phyloP scores from a whole-genome alignment of 2,113 vertebrate species.

The Noturus placidus region DNA sequence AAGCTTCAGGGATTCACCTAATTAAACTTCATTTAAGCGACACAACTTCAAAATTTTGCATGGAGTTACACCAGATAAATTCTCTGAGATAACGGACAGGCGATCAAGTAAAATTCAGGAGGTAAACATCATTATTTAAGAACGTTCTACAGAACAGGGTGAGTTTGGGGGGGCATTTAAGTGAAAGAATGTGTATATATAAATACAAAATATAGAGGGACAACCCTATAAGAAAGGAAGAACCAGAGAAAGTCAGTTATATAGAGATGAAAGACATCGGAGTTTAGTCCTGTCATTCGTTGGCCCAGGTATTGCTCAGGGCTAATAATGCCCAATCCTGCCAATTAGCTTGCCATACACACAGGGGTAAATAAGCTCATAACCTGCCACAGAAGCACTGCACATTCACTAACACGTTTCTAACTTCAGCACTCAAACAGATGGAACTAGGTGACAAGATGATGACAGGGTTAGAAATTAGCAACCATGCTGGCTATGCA shows the following conservation, averaged over 20 bases:
- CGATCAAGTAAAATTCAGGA: conserved; percentile 4
- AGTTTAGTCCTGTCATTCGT: conserved; percentile 58
- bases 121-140: conserved; percentile 36
- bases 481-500: background rate
- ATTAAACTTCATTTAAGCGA: background rate
- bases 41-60: background rate
- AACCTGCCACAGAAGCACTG: conserved; percentile 27
- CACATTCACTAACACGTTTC: background rate
- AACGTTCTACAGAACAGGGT: background rate
- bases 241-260: conserved; percentile 33
- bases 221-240: background rate
- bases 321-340: conserved; percentile 50
- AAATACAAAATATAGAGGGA: background rate
- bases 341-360: conserved; percentile 67
- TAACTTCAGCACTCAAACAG: conserved; percentile 18
- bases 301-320: conserved; percentile 43
- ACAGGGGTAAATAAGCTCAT: conserved; percentile 24
- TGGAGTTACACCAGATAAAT: background rate
- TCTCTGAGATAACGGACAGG: background rate
- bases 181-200: background rate
- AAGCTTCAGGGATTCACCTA: background rate
- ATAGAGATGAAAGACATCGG: conserved; percentile 40
- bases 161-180: background rate
- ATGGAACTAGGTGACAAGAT: conserved; percentile 30
- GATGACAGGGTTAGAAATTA: conserved; percentile 3